Percentiles rank a stretch among this genome's conserved stretches.
phyloP scores from a whole-genome alignment of 2,113 vertebrate genomes.

The Pogona vitticeps region DNA sequence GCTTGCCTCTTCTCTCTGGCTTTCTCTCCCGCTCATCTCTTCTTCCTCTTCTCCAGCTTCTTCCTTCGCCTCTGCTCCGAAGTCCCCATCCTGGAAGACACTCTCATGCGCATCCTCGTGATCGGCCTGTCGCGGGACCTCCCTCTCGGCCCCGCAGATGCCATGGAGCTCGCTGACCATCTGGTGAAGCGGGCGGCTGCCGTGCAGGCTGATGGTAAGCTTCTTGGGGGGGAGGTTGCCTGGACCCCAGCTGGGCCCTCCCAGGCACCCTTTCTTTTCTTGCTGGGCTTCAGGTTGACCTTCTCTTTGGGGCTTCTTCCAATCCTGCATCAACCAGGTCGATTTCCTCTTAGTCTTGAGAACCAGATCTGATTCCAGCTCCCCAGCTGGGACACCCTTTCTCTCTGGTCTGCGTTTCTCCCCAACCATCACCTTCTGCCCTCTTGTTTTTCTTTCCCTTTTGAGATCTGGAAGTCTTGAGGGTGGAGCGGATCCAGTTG shows the following conservation, averaged over 20 bases:
- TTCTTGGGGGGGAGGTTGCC: not conserved
- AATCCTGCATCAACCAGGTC: not conserved
- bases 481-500: slow-evolving; percentile 93
- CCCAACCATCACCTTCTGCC: not conserved
- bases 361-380: not conserved
- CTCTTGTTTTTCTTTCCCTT: not conserved
- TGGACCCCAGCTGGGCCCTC: too few species aligned
- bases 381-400: too few species aligned
- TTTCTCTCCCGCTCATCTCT: slow-evolving; percentile 4
- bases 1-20: not conserved
- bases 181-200: slow-evolving; percentile 94
- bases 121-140: slow-evolving; percentile 94
- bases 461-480: slow-evolving; percentile 92
- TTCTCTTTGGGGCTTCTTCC: not conserved
- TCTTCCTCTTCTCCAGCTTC: slow-evolving; percentile 77
- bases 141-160: slow-evolving; percentile 92
- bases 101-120: slow-evolving; percentile 94
- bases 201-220: slow-evolving; percentile 90
- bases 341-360: not conserved
- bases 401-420: too few species aligned
- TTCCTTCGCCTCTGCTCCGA: slow-evolving; percentile 98
- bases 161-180: slow-evolving; percentile 98
- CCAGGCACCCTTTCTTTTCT: not conserved
- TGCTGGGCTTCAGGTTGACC: not conserved
- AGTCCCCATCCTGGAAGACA: slow-evolving; percentile 96